Base-by-base conservation (phyloP, 2,888 invertebrate genomes). In the Lepidonotus clava region DNA sequence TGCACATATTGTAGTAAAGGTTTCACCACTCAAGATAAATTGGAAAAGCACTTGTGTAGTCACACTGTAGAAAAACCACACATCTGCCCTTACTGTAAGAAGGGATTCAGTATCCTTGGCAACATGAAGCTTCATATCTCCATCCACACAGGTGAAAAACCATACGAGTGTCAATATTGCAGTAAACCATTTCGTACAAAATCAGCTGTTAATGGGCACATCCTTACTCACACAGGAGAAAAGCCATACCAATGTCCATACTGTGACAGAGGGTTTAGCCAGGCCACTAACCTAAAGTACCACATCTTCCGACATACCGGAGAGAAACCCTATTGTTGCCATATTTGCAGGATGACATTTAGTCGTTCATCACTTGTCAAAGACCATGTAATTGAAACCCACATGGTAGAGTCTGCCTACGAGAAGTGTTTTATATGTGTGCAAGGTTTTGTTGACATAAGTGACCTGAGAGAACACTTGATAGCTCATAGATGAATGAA, bases 81-180 rank as follows among this genome's bases (percentile, higher is more conserved):
- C 24, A 8, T 24, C 6, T 66, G 66, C n/a, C 6, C 66, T 24
- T 6, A 24, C 8, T 66, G 66, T n/a, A n/a, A n/a, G 8, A 66
- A 66, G 32, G 66, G 24, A 66, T 66, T 66, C 32, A 66, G 24
- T 24, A n/a, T 66, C 11, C 11, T 8, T 11, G 32, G 32, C 6
- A n/a, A 66, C 32, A 6, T 66, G 8, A 66, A 66, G 11, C 0
- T 5, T 6, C 80, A 80, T 24, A 80, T 83, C n/a, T 56, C 8
- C 18, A 83, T 8, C 56, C 83, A 83, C 36, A 53, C 83, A 53
- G 53, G 83, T 34, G 56, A 56, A 18, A 83, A 53, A 53, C 83
- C 83, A 0, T 34, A 32, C 36, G 18, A 6, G 8, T 76, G 76
- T 76, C 11, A 6, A 11, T 11, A 34, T 11, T 76, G 76, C 36